Evolutionary conservation across 2,888 invertebrate species (phyloP).

Genomic region (Tyria jacobaeae): DNA sequence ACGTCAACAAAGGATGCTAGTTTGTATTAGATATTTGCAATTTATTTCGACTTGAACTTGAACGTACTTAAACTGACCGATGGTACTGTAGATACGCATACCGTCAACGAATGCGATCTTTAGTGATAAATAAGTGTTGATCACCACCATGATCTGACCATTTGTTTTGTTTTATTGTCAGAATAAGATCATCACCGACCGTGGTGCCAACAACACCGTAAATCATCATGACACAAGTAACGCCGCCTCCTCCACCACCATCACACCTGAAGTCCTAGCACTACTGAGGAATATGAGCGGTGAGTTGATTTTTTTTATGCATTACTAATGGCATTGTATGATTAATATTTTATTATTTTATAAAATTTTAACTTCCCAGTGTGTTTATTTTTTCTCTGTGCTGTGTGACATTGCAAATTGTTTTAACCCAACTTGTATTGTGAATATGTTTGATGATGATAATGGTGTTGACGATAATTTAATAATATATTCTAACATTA

Average conservation of each 20-base stretch:
- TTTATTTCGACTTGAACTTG: too few relatives aligned
- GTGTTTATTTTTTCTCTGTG: background rate
- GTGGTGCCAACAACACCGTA: slow-evolving; percentile 8
- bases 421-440: background rate
- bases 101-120: too few relatives aligned
- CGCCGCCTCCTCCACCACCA: rapidly evolving
- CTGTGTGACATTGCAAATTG: too few relatives aligned
- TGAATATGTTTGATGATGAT: background rate
- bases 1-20: too few relatives aligned
- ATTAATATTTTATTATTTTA: too few relatives aligned
- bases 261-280: slow-evolving; percentile 1
- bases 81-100: too few relatives aligned
- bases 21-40: too few relatives aligned
- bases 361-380: background rate
- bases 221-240: background rate
- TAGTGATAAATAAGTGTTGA: too few relatives aligned
- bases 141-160: background rate
- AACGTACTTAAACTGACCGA: too few relatives aligned
- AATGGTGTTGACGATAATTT: background rate
- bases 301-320: background rate
- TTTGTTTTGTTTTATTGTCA: slow-evolving; percentile 14
- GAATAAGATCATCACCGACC: slow-evolving; percentile 22
- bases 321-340: background rate
- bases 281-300: slow-evolving; percentile 2
- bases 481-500: background rate